phyloP scores from a whole-genome alignment of 2,113 vertebrate species.

The Coturnix japonica region DNA sequence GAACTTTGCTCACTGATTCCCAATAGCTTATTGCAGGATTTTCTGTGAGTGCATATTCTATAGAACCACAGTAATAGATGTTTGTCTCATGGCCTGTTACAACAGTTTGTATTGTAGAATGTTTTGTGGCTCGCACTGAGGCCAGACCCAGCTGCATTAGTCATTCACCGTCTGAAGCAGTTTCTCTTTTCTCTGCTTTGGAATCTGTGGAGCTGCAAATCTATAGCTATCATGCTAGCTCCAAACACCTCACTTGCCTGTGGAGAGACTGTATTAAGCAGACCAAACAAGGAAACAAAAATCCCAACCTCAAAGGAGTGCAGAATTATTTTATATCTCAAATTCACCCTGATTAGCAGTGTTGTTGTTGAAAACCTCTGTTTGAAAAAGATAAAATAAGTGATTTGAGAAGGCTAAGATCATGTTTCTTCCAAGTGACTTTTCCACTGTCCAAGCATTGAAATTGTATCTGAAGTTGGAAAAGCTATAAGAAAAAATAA shows the following conservation, averaged over 20 bases:
- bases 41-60: background rate
- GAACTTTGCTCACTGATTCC: background rate
- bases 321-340: background rate
- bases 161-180: background rate
- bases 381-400: background rate
- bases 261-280: background rate
- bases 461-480: background rate
- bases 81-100: background rate
- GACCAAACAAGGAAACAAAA: background rate
- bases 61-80: background rate
- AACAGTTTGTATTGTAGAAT: background rate
- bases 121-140: background rate
- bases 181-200: background rate
- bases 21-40: background rate
- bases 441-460: background rate
- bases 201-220: background rate
- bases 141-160: background rate
- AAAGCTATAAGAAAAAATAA: conserved; percentile 41
- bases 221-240: background rate
- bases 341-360: background rate
- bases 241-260: background rate
- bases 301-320: background rate
- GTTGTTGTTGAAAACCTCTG: background rate
- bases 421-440: background rate
- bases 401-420: background rate